These are phyloP conservation scores for Anthoscopus minutus DNA, from an alignment of 2,113 vertebrate species.

Conservation along the genomic window DNA sequence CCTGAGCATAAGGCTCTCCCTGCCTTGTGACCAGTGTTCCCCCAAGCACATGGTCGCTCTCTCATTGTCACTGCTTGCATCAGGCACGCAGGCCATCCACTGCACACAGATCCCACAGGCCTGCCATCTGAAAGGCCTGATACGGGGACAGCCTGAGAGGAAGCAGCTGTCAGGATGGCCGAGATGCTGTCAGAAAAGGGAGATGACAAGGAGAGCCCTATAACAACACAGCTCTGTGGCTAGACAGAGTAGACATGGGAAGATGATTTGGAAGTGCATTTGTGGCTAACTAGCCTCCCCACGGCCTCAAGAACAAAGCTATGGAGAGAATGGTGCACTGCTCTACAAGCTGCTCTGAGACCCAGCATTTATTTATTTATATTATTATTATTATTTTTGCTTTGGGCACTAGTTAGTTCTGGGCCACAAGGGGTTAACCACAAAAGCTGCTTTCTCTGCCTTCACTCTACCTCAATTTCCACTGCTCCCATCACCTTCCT, in stretches of 20 bases:
- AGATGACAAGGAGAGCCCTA: background rate
- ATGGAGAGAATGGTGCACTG: background rate
- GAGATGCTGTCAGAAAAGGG: background rate
- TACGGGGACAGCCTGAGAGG: background rate
- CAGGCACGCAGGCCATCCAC: background rate
- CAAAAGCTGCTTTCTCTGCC: slow-evolving; percentile 64
- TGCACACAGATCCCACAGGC: background rate
- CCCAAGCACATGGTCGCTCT: background rate
- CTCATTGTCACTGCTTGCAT: background rate
- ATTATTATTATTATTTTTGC: slow-evolving; percentile 48
- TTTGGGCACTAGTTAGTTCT: slow-evolving; percentile 63
- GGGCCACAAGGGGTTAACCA: slow-evolving; percentile 71
- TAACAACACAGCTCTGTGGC: background rate
- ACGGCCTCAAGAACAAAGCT: background rate
- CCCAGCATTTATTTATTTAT: background rate
- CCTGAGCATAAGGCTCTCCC: background rate
- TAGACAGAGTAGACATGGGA: background rate
- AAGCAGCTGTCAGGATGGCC: background rate
- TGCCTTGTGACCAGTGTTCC: background rate
- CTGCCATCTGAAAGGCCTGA: background rate
- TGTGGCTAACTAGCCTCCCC: background rate
- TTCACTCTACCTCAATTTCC: slow-evolving; percentile 87
- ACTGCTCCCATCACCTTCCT: slow-evolving; percentile 94
- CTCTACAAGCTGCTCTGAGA: background rate
- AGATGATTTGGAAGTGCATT: background rate